Conservation (phyloP, 2,113 vertebrate genomes). For the Glareola pratincola region DNA sequence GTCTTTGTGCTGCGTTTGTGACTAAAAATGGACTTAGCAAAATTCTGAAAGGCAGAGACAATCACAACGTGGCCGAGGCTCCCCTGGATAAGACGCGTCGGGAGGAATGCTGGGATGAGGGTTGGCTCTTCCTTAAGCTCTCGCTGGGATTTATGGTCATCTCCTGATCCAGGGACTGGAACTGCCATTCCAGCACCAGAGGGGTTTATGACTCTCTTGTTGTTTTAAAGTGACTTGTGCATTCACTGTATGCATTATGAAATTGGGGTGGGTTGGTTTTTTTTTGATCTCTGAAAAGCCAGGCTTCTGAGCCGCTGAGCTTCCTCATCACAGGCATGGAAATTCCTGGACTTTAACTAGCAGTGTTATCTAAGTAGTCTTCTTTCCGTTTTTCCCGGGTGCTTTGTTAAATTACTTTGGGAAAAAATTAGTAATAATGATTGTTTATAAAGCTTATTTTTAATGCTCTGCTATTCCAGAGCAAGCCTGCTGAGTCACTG, state of each 20-base stretch:
- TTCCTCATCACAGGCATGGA: neutral
- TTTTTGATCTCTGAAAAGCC: neutral
- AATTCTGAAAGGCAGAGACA: neutral
- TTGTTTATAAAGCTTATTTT: neutral
- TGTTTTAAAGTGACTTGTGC: conserved; percentile 12
- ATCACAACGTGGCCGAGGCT: neutral
- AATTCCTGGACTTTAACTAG: neutral
- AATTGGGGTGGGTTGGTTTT: neutral
- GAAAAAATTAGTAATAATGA: neutral
- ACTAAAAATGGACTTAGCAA: neutral
- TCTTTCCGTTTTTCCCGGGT: neutral
- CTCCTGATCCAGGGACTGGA: neutral
- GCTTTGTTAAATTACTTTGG: neutral
- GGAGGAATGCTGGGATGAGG: neutral
- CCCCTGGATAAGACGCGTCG: neutral
- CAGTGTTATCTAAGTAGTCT: neutral
- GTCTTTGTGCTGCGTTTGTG: neutral
- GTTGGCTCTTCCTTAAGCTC: neutral
- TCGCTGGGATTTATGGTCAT: neutral
- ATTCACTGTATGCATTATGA: neutral
- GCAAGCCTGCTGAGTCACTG: conserved; percentile 14
- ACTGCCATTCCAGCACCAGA: neutral
- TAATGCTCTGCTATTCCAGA: neutral
- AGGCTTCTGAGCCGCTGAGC: neutral
- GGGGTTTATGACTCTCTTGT: neutral